phyloP scores from a whole-genome alignment of 2,888 invertebrate genomes.

The Lydus trimaculatus region DNA sequence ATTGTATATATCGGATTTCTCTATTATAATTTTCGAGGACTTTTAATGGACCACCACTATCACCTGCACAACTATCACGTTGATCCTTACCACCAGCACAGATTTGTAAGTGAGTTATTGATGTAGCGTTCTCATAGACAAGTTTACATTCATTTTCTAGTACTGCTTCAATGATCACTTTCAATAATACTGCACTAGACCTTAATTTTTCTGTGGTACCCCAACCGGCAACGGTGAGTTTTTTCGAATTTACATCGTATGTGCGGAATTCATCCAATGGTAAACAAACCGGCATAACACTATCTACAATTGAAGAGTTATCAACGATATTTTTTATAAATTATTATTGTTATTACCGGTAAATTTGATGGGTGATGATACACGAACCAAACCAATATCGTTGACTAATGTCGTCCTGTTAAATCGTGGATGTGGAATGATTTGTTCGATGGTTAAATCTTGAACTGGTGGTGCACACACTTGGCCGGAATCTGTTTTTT shows the following conservation, averaged over 20 bases:
- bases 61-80: slow-evolving; percentile 72
- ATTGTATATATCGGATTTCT: slow-evolving; percentile 64
- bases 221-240: slow-evolving; percentile 76
- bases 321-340: neutral
- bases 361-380: slow-evolving; percentile 58
- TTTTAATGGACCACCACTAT: slow-evolving; percentile 73
- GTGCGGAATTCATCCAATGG: slow-evolving; percentile 52
- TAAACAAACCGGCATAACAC: slow-evolving; percentile 61
- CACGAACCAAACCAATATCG: slow-evolving; percentile 67
- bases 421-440: slow-evolving; percentile 65
- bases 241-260: slow-evolving; percentile 40
- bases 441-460: slow-evolving; percentile 63
- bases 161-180: slow-evolving; percentile 45
- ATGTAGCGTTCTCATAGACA: slow-evolving; percentile 45
- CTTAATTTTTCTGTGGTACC: slow-evolving; percentile 55
- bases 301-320: slow-evolving; percentile 46
- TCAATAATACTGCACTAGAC: slow-evolving; percentile 44
- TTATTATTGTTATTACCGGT: slow-evolving; percentile 41
- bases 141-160: slow-evolving; percentile 42
- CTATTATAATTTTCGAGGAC: slow-evolving; percentile 54
- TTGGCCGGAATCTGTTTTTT: slow-evolving; percentile 39
- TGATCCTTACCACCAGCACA: slow-evolving; percentile 70
- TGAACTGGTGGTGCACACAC: slow-evolving; percentile 62
- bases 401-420: slow-evolving; percentile 62
- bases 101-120: slow-evolving; percentile 59